phyloP scores from a whole-genome alignment of 2,797 vertebrate species.

The Gallirallus australis region DNA sequence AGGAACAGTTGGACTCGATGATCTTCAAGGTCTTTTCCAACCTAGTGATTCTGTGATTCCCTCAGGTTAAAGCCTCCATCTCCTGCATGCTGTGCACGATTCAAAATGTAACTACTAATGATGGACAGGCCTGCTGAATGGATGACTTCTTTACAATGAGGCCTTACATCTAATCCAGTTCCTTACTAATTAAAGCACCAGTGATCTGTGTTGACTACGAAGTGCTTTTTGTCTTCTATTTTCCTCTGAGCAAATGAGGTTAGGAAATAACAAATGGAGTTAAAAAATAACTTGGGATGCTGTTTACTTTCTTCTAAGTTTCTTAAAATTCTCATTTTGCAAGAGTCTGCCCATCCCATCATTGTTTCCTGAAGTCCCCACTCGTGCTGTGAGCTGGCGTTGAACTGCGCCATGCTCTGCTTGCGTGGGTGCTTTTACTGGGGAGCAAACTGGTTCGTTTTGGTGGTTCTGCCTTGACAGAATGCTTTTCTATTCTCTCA shows the following conservation, averaged over 20 bases:
- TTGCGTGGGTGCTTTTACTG: not conserved
- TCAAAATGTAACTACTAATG: not conserved
- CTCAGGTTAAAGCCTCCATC: not conserved
- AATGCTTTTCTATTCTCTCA: not conserved
- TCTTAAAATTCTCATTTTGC: not conserved
- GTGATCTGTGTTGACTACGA: fast-evolving
- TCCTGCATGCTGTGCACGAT: not conserved
- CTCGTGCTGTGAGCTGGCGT: not conserved
- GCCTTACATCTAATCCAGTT: not conserved
- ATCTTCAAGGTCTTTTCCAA: no score
- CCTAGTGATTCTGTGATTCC: no score
- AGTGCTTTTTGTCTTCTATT: not conserved
- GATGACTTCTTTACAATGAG: not conserved
- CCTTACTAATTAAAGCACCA: not conserved
- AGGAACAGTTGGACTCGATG: no score
- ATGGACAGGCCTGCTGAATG: not conserved
- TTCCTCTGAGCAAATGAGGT: not conserved
- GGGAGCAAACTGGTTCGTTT: not conserved
- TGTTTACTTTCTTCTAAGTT: not conserved
- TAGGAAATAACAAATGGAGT: not conserved
- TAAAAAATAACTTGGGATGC: not conserved
- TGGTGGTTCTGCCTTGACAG: not conserved
- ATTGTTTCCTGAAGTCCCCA: not conserved
- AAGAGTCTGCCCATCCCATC: not conserved
- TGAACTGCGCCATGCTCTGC: not conserved